Percentiles rank a stretch among this genome's conserved stretches.
Evolutionary conservation across 1,140 invertebrate species (phyloP).

Genomic region (Lepidostoma basale): DNA sequence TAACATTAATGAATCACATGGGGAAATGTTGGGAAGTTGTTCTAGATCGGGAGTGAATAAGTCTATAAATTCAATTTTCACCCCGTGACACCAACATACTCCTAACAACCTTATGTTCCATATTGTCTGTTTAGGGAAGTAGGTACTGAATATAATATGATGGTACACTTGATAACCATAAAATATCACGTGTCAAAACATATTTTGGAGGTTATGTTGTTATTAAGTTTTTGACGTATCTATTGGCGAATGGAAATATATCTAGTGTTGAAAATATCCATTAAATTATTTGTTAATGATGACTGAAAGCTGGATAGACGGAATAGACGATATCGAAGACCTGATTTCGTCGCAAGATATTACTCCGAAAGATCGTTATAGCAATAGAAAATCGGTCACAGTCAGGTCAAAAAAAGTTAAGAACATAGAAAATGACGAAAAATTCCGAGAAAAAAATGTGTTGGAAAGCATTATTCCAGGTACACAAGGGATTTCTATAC

Average conservation of each 20-base stretch:
- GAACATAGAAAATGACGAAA: conserved; percentile 47
- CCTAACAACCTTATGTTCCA: too few species aligned
- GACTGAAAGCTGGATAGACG: conserved; percentile 27
- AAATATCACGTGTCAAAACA: conserved; percentile 19
- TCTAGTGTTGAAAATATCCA: too few species aligned
- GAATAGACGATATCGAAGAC: conserved; percentile 74
- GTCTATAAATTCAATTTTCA: too few species aligned
- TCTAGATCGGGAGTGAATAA: too few species aligned
- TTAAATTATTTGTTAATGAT: not conserved
- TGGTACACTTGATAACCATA: too few species aligned
- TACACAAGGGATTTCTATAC: conserved; percentile 77
- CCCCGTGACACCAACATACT: too few species aligned
- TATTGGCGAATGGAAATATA: too few species aligned
- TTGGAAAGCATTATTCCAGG: conserved; percentile 77
- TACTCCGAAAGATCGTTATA: conserved; percentile 74
- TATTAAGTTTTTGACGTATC: conserved; percentile 5
- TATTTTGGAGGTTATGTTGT: conserved; percentile 17
- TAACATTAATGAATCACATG: too few species aligned
- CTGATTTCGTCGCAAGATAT: conserved; percentile 78
- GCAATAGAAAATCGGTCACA: conserved; percentile 69
- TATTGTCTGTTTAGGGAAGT: too few species aligned
- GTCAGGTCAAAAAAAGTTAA: conserved; percentile 63
- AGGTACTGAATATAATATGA: too few species aligned
- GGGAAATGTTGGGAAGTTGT: too few species aligned
- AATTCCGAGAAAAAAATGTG: conserved; percentile 53